phyloP scores from a whole-genome alignment of 2,797 vertebrate species.

The Rhinoraja longicauda region DNA sequence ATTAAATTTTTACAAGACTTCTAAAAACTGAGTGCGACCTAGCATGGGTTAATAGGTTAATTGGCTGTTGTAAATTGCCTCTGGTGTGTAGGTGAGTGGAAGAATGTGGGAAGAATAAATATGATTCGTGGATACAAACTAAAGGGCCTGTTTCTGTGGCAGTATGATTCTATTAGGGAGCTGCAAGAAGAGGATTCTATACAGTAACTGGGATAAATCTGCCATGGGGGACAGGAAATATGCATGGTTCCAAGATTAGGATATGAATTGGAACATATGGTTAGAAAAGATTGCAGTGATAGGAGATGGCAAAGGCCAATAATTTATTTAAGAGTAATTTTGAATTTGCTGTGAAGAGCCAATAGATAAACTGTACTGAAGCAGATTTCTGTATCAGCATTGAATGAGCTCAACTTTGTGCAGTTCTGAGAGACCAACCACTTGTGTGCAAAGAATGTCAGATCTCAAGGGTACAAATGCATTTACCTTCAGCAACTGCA shows the following conservation, averaged over 20 bases:
- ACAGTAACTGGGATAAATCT: neutral
- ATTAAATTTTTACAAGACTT: neutral
- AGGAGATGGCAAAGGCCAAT: neutral
- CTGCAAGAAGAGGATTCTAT: neutral
- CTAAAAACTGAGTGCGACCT: neutral
- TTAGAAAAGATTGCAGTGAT: neutral
- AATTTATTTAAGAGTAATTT: neutral
- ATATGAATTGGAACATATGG: neutral
- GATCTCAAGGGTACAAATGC: neutral
- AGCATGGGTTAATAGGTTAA: too few species aligned
- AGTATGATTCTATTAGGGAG: too few species aligned
- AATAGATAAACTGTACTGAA: neutral
- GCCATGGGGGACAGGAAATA: neutral
- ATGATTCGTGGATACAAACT: too few species aligned
- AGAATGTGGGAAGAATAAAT: too few species aligned
- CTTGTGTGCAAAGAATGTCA: neutral
- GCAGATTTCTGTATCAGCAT: neutral
- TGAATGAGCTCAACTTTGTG: neutral
- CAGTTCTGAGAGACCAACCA: neutral
- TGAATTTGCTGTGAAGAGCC: neutral
- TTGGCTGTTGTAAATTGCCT: too few species aligned
- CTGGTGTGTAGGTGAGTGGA: too few species aligned
- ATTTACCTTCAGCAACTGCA: neutral
- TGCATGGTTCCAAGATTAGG: neutral
- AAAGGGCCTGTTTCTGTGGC: too few species aligned